Evolutionary conservation across 2,888 invertebrate species (phyloP).

Genomic region (Hirtodrosophila cameraria): DNA sequence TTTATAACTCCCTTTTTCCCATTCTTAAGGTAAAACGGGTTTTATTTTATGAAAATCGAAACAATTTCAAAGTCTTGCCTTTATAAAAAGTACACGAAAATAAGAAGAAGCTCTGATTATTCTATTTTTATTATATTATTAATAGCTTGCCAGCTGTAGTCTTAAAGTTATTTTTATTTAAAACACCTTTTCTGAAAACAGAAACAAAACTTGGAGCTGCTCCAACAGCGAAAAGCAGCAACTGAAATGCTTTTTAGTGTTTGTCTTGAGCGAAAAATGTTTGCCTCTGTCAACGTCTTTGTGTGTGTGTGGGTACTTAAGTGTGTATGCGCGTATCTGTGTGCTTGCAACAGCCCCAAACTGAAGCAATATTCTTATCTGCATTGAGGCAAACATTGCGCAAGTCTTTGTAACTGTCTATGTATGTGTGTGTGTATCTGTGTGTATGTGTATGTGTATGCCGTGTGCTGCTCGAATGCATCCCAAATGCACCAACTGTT

Average conservation of each 20-base stretch:
- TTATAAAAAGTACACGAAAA: too few relatives aligned
- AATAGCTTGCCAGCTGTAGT: too few relatives aligned
- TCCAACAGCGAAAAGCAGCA: constrained; percentile 26
- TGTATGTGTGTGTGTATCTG: constrained; percentile 6
- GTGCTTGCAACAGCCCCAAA: constrained; percentile 41
- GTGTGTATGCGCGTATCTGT: constrained; percentile 21
- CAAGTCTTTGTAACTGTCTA: constrained; percentile 19
- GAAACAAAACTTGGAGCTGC: constrained; percentile 29
- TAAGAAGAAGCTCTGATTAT: too few relatives aligned
- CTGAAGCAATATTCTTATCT: constrained; percentile 75
- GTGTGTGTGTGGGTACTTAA: constrained; percentile 9
- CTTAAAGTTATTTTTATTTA: not conserved
- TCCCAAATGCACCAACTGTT: constrained; percentile 58
- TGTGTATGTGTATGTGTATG: constrained; percentile 24
- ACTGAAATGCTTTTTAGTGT: constrained; percentile 47
- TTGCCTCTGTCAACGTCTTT: constrained; percentile 10
- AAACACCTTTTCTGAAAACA: not conserved
- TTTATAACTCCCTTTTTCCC: too few relatives aligned
- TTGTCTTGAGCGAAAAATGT: constrained; percentile 54
- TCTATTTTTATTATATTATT: too few relatives aligned
- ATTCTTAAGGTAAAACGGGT: too few relatives aligned
- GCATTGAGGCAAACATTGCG: constrained; percentile 69
- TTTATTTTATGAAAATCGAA: too few relatives aligned
- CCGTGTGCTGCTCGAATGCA: constrained; percentile 50
- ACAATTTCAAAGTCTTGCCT: too few relatives aligned